A percentile compares a stretch with the other conserved stretches of the same genome.
Conservation (phyloP, 2,888 invertebrate genomes). For the Lasioglossum villosulum region DNA sequence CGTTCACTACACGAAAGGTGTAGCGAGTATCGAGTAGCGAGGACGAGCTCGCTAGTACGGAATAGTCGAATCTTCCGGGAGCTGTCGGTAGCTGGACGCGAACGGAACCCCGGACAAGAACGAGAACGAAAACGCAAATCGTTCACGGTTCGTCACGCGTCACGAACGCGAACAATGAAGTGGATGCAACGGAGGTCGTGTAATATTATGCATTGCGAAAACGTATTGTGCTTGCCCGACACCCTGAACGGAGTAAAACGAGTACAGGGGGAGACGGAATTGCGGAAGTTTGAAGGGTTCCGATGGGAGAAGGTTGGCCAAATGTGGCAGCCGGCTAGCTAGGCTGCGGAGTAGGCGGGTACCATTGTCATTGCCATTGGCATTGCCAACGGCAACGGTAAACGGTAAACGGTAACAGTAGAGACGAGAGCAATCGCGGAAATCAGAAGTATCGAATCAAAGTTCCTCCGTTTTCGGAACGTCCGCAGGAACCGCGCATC, state of each 20-base stretch:
- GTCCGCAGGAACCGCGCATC: conserved; percentile 48
- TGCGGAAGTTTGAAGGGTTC: background rate
- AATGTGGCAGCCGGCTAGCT: conserved; percentile 1
- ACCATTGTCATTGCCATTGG: background rate
- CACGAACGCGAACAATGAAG: conserved; percentile 80
- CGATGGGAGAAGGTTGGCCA: background rate
- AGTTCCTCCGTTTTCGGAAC: background rate
- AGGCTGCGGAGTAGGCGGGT: background rate
- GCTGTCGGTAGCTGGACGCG: background rate
- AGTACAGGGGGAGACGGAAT: conserved; percentile 13
- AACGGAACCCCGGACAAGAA: background rate
- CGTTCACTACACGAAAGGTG: background rate
- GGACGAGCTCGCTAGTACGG: background rate
- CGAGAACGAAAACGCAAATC: conserved; percentile 12
- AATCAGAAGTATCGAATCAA: background rate
- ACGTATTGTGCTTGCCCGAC: conserved; percentile 73
- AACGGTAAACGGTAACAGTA: background rate
- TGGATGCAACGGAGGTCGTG: conserved; percentile 79
- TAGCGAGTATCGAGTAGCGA: background rate
- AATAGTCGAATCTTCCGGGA: background rate
- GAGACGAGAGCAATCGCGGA: background rate
- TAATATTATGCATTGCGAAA: conserved; percentile 79
- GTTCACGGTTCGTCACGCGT: conserved; percentile 76
- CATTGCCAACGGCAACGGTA: background rate
- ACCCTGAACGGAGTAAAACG: conserved; percentile 52